phyloP scores from a whole-genome alignment of 2,113 vertebrate species.

The Polyodon spathula region DNA sequence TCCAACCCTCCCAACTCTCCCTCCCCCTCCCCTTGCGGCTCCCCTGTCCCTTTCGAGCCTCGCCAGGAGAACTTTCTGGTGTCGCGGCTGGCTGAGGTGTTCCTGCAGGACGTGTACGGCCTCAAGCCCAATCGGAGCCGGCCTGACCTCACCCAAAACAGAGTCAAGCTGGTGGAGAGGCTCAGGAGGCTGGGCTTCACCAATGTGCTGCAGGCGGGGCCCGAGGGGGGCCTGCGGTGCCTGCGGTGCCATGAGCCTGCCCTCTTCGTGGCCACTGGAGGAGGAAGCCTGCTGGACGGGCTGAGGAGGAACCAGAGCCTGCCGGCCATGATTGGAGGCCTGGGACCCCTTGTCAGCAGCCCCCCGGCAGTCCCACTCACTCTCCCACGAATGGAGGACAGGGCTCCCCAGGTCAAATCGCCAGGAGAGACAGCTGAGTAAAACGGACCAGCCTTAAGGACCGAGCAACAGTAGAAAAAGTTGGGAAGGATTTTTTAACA shows the following conservation, averaged over 20 bases:
- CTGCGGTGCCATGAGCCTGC: constrained; percentile 56
- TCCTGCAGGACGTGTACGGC: constrained; percentile 85
- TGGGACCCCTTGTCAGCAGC: constrained; percentile 48
- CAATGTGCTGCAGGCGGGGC: constrained; percentile 54
- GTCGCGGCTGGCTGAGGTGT: constrained; percentile 87
- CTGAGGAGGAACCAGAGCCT: constrained; percentile 89
- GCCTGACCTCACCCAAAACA: constrained; percentile 54
- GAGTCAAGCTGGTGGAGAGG: constrained; percentile 73
- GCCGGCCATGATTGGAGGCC: constrained; percentile 71
- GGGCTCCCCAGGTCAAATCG: no score
- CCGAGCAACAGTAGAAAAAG: no score
- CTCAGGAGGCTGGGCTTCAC: constrained; percentile 79
- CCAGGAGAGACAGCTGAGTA: no score
- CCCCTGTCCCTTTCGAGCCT: constrained; percentile 60
- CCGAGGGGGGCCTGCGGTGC: constrained; percentile 36
- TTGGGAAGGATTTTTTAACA: no score
- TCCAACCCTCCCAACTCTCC: constrained; percentile 72
- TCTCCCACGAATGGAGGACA: no score
- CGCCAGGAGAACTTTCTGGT: constrained; percentile 82
- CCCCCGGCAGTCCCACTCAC: constrained; percentile 29
- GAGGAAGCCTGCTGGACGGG: constrained; percentile 73
- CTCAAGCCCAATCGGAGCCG: constrained; percentile 56
- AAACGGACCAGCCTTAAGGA: no score
- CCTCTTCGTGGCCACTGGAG: constrained; percentile 67
- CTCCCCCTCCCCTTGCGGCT: constrained; percentile 49